Base-by-base conservation (phyloP, 2,797 vertebrate species). In the Discoglossus pictus region DNA sequence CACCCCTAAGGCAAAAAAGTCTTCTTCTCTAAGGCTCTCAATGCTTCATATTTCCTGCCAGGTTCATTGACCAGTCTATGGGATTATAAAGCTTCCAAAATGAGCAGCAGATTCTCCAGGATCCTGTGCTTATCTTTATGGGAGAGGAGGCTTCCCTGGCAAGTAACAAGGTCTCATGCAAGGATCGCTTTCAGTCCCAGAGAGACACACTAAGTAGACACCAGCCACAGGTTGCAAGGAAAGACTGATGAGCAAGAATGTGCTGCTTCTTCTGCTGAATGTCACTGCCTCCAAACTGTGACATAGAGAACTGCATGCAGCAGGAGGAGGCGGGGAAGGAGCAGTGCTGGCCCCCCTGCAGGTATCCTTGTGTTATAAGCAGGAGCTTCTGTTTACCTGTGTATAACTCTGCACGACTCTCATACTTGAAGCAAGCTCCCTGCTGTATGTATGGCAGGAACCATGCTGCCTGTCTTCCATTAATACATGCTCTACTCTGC, bases 301-400 rank as follows among this genome's bases (percentile, higher is more conserved):
- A 17, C 23, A 1, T 1, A 3, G 5, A 40, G 44, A 38, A 61
- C 20, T 65, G 55, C 36, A 58, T 47, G 21, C 25, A 50, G 12
- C 6, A 36, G 35, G 11, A 31, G 40, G 25, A 31, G 27, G 27
- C 8, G 27, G 27, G 60, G 52, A 70, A 52, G 68, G 34, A 60
- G 27, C 16, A 47, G 43, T 23, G 38, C 35, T 44, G 13, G 55
- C 27, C 39, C 17, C 34, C 62, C 63, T 67, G 63, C 63, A 43
- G 64, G 51, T 27, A 58, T 51, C n/a, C 44, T 70, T 35, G 52
- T 64, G 60, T 34, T 43, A 63, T n/a, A 18, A 34, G 43, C 38
- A 40, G 51, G 35, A 63, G 52, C 42, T 21, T 42, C 10, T 70
- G 68, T 51, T 55, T 64, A 70, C 68, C 68, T 70, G 51, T 62